Evolutionary conservation across 2,113 vertebrate genomes (phyloP).

Genomic region (Catagonus wagneri): DNA sequence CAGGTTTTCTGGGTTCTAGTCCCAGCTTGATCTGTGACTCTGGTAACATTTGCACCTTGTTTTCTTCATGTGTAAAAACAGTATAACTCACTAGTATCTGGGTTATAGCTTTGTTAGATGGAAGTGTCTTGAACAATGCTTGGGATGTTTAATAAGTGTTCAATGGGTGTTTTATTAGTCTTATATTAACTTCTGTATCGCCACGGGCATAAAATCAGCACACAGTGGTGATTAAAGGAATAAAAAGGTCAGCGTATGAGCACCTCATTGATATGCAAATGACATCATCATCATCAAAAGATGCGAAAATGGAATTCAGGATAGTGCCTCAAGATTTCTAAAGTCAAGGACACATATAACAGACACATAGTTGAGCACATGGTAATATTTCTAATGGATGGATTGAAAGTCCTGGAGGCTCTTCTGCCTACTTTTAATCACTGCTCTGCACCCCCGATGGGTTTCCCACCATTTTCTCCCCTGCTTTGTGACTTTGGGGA

Average conservation of each 20-base stretch:
- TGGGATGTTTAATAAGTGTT: background rate
- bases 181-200: background rate
- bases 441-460: background rate
- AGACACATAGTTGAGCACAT: background rate
- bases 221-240: background rate
- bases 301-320: background rate
- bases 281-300: background rate
- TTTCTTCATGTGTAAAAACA: background rate
- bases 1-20: background rate
- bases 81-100: background rate
- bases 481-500: background rate
- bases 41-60: background rate
- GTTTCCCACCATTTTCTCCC: background rate
- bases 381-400: background rate
- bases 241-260: background rate
- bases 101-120: background rate
- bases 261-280: background rate
- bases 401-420: background rate
- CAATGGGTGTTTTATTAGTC: background rate
- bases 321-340: background rate
- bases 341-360: background rate
- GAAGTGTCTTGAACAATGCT: background rate
- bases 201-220: background rate
- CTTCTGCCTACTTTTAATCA: background rate
- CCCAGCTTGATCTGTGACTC: background rate